Evolutionary conservation across 1,140 invertebrate species (phyloP), one percentile per base, ranked within the genome.

Genomic region (Bombus superbus): DNA sequence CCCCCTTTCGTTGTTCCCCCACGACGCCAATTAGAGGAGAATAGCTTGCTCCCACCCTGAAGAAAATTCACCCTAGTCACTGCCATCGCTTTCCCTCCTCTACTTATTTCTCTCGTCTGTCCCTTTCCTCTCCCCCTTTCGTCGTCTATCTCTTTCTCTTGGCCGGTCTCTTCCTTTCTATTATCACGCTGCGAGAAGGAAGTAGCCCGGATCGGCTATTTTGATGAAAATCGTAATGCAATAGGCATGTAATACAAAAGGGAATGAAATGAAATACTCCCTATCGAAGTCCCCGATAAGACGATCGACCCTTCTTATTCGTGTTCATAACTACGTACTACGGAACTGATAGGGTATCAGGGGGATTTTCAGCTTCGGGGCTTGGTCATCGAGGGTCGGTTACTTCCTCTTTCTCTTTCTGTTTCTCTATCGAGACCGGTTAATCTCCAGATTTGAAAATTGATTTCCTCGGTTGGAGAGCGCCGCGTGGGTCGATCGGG

Each of bases 221-320:
- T 90, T 92, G 92, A 95, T 95, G 94, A 94, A 93, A 94, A 94
- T 94, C 92, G 94, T 94, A 94, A 95, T 94, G 93, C 94, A 94
- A 94, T 94, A 94, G 92, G 93, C 93, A 90, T 94, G 93, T 94
- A 93, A 92, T 92, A 88, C 91, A 88, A 92, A 92, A 93, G 90
- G 91, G 91, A 53, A 53, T 53, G 90, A n/a, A n/a, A 89, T 87
- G 86, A 88, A 88, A 86, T 88, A 88, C 85, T 86, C 66, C 86
- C 90, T 82, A 81, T 89, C 88, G 89, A 91, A 92, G 74, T 77
- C 90, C 84, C 87, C 88, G 86, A 91, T 86, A 87, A 82, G 81
- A 87, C 81, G 87, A 88, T 86, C 89, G 81, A 85, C 91, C 89
- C 89, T 90, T 90, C 83, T 90, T 90, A 90, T 86, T 90, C 89